Evolutionary conservation across 1,140 invertebrate genomes (phyloP).

Genomic region (Bathynomus jamesi): DNA sequence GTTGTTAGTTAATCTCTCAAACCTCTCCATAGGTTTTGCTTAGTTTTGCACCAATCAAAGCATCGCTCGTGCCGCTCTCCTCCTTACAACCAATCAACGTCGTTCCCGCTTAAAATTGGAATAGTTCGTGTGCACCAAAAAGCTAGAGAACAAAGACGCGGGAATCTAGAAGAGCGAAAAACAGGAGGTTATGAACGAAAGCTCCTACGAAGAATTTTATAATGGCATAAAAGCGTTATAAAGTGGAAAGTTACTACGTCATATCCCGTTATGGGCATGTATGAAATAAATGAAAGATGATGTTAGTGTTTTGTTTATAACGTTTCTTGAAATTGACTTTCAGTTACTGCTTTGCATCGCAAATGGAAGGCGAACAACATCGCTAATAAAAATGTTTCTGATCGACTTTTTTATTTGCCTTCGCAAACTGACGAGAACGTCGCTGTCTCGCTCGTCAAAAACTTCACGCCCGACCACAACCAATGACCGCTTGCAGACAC

Average conservation of each 20-base stretch:
- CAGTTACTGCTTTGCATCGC: neutral
- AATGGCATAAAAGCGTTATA: constrained; percentile 1
- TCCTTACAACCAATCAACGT: neutral
- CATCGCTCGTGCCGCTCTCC: neutral
- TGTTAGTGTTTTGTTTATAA: constrained; percentile 1
- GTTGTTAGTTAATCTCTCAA: neutral
- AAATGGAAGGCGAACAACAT: neutral
- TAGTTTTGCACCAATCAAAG: neutral
- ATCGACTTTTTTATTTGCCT: neutral
- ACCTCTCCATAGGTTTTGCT: neutral
- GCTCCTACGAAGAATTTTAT: neutral
- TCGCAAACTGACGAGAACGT: neutral
- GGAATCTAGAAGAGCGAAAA: neutral
- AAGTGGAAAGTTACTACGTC: constrained; percentile 1
- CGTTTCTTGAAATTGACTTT: constrained; percentile 1
- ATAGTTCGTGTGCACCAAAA: neutral
- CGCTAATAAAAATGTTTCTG: neutral
- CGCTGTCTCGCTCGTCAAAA: no score
- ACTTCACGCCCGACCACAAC: no score
- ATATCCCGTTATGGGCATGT: neutral
- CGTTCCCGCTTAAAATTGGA: neutral
- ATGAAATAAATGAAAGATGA: constrained; percentile 1
- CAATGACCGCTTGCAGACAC: no score
- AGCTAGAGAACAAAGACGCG: neutral
- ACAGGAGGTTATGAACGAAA: neutral